A percentile compares a stretch with the other conserved stretches of the same genome.
Conservation (phyloP, 2,113 vertebrate genomes). For the Pithys albifrons region DNA sequence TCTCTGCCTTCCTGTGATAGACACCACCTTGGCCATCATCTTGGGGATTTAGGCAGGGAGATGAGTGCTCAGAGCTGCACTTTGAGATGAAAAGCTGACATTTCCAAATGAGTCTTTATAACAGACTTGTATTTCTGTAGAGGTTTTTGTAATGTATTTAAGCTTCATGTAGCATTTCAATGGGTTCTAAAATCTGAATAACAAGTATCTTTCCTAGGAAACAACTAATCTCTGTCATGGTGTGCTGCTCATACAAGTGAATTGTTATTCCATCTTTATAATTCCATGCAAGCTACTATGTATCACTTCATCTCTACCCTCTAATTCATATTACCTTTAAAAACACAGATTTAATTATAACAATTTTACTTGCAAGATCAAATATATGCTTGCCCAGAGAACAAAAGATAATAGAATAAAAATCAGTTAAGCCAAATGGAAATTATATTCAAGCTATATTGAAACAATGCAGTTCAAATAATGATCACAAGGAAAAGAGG, state of each 20-base stretch:
- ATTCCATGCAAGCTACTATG: neutral
- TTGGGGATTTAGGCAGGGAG: neutral
- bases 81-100: neutral
- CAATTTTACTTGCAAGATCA: slow-evolving; percentile 24
- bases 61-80: neutral
- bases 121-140: neutral
- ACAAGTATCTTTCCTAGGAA: neutral
- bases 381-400: slow-evolving; percentile 18
- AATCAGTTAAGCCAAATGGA: slow-evolving; percentile 6
- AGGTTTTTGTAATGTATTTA: neutral
- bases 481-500: neutral
- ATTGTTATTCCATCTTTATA: neutral
- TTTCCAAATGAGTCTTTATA: neutral
- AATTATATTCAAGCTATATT: slow-evolving; percentile 9
- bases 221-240: neutral
- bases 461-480: slow-evolving; percentile 12
- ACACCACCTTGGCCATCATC: neutral
- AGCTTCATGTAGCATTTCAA: neutral
- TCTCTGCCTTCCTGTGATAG: neutral
- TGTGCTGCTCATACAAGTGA: neutral
- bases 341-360: slow-evolving; percentile 36
- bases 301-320: neutral
- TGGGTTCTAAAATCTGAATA: neutral
- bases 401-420: slow-evolving; percentile 47
- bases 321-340: slow-evolving; percentile 39